A percentile compares a stretch with the other conserved stretches of the same genome.
phyloP scores from a whole-genome alignment of 2,797 vertebrate genomes.

The Anguilla pacifica region DNA sequence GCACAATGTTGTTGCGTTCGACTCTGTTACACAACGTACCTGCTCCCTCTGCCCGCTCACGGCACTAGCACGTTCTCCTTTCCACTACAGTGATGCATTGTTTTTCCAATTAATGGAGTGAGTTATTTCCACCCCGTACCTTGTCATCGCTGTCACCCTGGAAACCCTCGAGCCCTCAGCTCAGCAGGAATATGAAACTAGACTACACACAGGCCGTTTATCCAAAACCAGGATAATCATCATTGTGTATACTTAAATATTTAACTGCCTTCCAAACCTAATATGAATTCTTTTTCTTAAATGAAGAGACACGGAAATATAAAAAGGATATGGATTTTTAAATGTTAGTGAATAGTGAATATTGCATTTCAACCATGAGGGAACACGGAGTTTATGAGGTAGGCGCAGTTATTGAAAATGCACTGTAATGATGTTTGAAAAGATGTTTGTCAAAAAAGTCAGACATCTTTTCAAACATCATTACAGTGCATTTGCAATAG shows the following conservation, averaged over 20 bases:
- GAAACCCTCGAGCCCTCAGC: not conserved
- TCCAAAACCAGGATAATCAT: not conserved
- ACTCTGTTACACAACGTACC: not conserved
- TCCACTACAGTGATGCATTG: not conserved
- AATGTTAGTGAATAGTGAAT: too few relatives aligned
- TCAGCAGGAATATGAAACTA: not conserved
- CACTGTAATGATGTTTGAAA: not conserved
- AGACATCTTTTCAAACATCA: not conserved
- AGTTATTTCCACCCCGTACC: not conserved
- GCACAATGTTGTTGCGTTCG: not conserved
- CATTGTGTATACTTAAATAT: not conserved
- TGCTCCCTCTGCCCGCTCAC: not conserved
- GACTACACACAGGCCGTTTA: not conserved
- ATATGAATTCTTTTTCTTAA: too few relatives aligned
- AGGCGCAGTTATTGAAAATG: not conserved
- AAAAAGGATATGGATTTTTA: too few relatives aligned
- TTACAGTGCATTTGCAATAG: not conserved
- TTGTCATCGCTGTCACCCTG: not conserved
- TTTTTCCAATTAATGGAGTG: slow-evolving; percentile 10
- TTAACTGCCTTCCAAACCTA: not conserved
- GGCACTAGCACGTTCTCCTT: not conserved
- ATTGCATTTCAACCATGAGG: not conserved
- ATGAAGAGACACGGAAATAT: too few relatives aligned
- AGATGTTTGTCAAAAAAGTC: not conserved
- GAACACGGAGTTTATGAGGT: not conserved